Evolutionary conservation across 1,140 invertebrate genomes (phyloP).

Genomic region (Lordiphosa clarofinis): DNA sequence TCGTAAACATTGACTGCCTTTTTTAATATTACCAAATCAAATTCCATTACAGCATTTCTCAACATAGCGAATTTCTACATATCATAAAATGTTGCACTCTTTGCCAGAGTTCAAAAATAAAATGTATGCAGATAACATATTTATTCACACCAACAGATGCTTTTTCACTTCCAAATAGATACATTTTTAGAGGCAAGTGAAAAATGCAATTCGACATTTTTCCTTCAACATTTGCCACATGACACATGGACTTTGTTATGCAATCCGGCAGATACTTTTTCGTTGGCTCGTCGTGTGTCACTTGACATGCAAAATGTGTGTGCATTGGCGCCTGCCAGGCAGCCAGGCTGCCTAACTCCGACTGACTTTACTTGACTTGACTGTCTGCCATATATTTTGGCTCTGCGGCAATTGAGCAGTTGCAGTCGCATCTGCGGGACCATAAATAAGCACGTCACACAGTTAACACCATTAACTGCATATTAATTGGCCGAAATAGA

Average conservation of each 20-base stretch:
- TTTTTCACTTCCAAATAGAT: constrained; percentile 17
- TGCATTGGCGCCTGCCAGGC: constrained; percentile 33
- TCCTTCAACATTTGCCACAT: constrained; percentile 5
- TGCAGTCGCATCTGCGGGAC: constrained; percentile 62
- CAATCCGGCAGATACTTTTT: constrained; percentile 59
- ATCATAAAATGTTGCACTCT: constrained; percentile 5
- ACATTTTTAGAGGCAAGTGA: not conserved
- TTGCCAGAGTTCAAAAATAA: constrained; percentile 12
- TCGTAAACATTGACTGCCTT: too few species aligned
- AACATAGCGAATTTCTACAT: too few species aligned
- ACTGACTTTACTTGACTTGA: not conserved
- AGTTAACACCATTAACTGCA: constrained; percentile 74
- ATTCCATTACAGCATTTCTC: too few species aligned
- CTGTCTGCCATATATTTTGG: constrained; percentile 47
- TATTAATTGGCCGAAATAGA: constrained; percentile 77
- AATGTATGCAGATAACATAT: constrained; percentile 32
- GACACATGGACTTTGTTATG: constrained; percentile 54
- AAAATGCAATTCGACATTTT: constrained; percentile 3
- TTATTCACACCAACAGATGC: constrained; percentile 33
- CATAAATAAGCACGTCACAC: constrained; percentile 70
- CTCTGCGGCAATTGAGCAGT: constrained; percentile 56
- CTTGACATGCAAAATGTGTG: constrained; percentile 71
- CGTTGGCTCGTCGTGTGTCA: constrained; percentile 18
- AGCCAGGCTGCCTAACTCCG: constrained; percentile 37
- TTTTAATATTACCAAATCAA: too few species aligned